Conservation (phyloP, 2,113 vertebrate species). For the Actinemys pallida region DNA sequence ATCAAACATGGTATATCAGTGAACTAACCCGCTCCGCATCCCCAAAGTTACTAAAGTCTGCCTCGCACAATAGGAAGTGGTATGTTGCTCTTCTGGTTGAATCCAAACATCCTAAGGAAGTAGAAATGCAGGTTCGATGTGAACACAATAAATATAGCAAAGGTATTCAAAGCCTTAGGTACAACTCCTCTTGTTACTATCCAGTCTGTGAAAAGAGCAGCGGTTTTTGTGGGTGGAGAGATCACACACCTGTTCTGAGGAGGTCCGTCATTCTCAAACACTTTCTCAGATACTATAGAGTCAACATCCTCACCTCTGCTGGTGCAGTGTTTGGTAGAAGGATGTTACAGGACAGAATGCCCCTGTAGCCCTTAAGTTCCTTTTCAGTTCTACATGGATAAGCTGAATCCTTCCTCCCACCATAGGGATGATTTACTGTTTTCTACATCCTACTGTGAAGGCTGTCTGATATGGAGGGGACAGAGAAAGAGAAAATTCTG, state of each 20-base stretch:
- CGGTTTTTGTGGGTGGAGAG: neutral
- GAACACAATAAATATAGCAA: neutral
- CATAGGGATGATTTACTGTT: neutral
- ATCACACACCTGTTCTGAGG: neutral
- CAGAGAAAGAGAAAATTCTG: neutral
- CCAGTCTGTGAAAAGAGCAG: neutral
- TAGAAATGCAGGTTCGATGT: neutral
- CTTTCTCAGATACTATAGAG: neutral
- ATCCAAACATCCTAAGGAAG: neutral
- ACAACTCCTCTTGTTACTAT: neutral
- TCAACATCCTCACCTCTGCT: neutral
- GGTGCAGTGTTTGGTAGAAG: neutral
- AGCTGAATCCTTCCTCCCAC: neutral
- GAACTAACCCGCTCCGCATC: neutral
- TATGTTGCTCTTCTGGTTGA: neutral
- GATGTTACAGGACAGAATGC: neutral
- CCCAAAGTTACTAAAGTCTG: neutral
- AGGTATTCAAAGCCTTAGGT: neutral
- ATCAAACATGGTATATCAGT: neutral
- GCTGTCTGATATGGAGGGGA: neutral
- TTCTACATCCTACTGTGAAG: neutral
- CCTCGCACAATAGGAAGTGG: neutral
- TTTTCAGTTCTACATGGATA: neutral
- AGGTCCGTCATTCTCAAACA: neutral
- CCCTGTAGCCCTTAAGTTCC: neutral